phyloP scores from a whole-genome alignment of 2,797 vertebrate genomes.

The Aselliscus stoliczkanus region DNA sequence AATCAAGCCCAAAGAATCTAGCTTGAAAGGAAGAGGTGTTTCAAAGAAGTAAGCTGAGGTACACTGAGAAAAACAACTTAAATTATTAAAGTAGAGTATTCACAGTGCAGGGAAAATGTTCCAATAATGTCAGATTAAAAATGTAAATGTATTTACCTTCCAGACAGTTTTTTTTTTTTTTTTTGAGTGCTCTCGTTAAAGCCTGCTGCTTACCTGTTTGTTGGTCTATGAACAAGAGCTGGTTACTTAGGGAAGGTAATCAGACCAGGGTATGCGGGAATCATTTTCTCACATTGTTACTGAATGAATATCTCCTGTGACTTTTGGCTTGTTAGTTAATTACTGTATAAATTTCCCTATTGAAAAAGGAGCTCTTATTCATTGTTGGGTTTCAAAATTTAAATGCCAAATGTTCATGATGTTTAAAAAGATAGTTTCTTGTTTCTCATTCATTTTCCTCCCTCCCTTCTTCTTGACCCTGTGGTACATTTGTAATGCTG shows the following conservation, averaged over 20 bases:
- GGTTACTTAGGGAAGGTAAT: background rate
- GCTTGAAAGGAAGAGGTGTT: constrained; percentile 53
- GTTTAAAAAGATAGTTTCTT: background rate
- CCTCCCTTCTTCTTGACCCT: background rate
- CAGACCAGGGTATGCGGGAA: background rate
- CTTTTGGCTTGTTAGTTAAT: constrained; percentile 26
- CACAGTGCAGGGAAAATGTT: constrained; percentile 29
- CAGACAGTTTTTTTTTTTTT: constrained; percentile 11
- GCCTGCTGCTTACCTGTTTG: background rate
- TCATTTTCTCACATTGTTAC: background rate
- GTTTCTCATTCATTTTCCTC: background rate
- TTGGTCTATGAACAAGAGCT: background rate
- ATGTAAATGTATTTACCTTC: constrained; percentile 58
- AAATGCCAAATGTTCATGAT: background rate
- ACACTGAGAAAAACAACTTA: constrained; percentile 50
- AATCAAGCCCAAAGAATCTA: constrained; percentile 35
- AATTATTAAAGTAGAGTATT: constrained; percentile 65
- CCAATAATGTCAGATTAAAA: constrained; percentile 66
- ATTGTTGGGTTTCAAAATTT: background rate
- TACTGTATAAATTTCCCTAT: background rate
- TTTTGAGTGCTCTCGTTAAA: background rate
- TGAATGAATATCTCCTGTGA: background rate
- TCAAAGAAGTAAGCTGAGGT: constrained; percentile 47
- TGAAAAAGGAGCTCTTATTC: background rate
- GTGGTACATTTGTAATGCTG: background rate